Percentiles rank a stretch among this genome's conserved stretches.
Evolutionary conservation across 2,113 vertebrate species (phyloP).

Genomic region (Platichthys stellatus): DNA sequence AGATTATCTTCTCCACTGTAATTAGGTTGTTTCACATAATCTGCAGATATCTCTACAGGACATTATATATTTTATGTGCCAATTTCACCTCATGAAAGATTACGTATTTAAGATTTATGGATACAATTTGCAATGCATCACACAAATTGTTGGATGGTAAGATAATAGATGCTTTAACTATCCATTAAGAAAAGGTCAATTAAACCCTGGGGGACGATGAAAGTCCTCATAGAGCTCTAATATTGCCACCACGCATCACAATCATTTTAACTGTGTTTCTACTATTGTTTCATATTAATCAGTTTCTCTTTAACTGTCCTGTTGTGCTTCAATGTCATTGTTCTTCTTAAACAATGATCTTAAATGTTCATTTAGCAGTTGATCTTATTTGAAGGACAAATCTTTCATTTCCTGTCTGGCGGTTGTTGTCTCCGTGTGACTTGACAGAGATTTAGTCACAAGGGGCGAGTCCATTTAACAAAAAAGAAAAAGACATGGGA

Average conservation of each 20-base stretch:
- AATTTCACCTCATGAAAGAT: too few species aligned
- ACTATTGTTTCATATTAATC: too few species aligned
- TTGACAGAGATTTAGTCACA: constrained; percentile 53
- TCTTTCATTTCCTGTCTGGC: constrained; percentile 8
- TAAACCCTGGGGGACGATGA: background rate
- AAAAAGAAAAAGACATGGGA: constrained; percentile 51
- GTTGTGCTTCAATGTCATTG: background rate
- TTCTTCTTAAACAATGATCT: background rate
- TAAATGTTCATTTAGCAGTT: background rate
- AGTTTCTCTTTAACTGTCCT: background rate
- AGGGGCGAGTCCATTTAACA: constrained; percentile 79
- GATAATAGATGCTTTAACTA: too few species aligned
- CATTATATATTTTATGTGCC: too few species aligned
- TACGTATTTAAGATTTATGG: too few species aligned
- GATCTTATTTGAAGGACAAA: constrained; percentile 16
- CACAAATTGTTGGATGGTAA: too few species aligned
- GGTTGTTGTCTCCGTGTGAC: background rate
- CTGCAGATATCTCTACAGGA: too few species aligned
- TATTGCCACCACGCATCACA: background rate
- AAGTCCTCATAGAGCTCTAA: background rate
- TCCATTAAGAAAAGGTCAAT: background rate
- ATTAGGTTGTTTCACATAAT: too few species aligned
- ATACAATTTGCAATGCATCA: too few species aligned
- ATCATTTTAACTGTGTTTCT: too few species aligned
- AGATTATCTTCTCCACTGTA: too few species aligned